Evolutionary conservation across 2,888 invertebrate genomes (phyloP).

Genomic region (Ochropleura leucogaster): DNA sequence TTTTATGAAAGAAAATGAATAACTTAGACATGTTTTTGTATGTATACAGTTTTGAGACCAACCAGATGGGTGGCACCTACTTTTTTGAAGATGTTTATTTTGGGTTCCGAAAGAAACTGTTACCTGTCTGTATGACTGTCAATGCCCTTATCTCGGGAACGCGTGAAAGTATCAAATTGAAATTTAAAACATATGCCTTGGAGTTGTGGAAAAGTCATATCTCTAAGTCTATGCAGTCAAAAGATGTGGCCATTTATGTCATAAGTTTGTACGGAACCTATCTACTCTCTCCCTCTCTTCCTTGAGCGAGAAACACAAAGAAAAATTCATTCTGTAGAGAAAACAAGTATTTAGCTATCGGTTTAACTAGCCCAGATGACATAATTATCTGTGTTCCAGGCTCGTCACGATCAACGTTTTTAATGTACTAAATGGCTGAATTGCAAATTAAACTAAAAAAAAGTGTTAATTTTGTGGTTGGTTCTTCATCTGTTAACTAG

Average conservation of each 20-base stretch:
- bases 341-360: not conserved
- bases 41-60: slow-evolving; percentile 22
- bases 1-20: slow-evolving; percentile 29
- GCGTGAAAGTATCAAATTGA: no score
- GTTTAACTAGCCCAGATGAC: not conserved
- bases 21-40: not conserved
- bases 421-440: not conserved
- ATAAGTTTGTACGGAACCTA: no score
- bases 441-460: not conserved
- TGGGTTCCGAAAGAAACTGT: no score
- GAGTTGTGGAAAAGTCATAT: no score
- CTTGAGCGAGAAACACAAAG: not conserved
- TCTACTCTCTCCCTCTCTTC: no score
- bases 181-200: no score
- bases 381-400: not conserved
- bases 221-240: no score
- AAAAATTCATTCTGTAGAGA: not conserved
- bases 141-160: no score
- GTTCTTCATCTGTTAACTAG: not conserved
- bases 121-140: no score
- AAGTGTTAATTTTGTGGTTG: no score
- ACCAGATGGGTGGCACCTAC: slow-evolving; percentile 3
- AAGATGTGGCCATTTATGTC: no score
- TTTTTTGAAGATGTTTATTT: no score
- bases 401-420: not conserved